phyloP scores from a whole-genome alignment of 2,797 vertebrate genomes.

The Anguilla anguilla region DNA sequence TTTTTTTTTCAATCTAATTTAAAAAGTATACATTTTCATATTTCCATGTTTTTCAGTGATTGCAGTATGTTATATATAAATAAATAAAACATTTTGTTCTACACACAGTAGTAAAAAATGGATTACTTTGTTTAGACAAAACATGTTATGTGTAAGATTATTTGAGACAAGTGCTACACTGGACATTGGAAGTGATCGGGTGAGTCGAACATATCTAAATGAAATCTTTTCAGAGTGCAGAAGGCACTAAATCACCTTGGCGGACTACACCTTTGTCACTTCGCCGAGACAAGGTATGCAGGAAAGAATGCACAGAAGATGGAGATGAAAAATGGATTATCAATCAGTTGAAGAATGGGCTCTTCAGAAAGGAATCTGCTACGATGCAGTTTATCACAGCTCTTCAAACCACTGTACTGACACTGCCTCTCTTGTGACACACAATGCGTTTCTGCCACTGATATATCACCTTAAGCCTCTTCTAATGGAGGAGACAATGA shows the following conservation, averaged over 20 bases:
- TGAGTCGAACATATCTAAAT: neutral
- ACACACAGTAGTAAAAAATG: neutral
- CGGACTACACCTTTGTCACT: neutral
- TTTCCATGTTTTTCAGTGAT: neutral
- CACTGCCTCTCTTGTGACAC: neutral
- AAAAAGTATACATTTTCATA: neutral
- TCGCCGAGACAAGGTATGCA: neutral
- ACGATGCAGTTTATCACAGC: neutral
- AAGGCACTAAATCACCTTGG: constrained; percentile 1
- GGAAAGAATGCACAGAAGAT: neutral
- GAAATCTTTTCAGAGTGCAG: neutral
- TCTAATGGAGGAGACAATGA: neutral
- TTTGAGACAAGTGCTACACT: neutral
- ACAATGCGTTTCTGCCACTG: neutral
- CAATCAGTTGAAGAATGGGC: neutral
- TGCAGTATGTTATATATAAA: neutral
- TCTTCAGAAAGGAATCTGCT: neutral
- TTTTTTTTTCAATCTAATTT: no score
- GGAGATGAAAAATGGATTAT: neutral
- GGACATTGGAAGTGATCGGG: neutral
- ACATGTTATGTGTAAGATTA: neutral
- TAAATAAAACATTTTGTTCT: neutral
- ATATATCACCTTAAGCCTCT: neutral
- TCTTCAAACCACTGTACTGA: neutral
- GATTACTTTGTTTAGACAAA: no score